phyloP scores from a whole-genome alignment of 2,113 vertebrate genomes.

The Phodopus roborovskii region DNA sequence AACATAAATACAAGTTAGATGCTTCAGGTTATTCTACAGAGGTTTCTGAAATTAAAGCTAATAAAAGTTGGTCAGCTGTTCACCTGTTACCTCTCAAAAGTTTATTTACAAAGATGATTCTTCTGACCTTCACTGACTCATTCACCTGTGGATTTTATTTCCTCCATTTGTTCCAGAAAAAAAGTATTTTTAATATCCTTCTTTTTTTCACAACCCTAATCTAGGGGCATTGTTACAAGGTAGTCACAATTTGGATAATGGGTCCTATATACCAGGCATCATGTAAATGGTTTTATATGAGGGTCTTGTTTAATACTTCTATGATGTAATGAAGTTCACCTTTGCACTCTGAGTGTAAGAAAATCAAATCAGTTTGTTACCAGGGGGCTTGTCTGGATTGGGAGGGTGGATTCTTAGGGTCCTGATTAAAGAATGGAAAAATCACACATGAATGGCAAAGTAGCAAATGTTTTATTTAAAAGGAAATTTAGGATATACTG shows the following conservation, averaged over 20 bases:
- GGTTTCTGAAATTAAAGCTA: background rate
- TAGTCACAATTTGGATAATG: conserved; percentile 13
- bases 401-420: background rate
- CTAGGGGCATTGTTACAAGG: background rate
- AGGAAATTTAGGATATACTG: background rate
- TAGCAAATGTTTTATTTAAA: background rate
- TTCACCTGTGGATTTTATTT: background rate
- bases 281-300: background rate
- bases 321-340: background rate
- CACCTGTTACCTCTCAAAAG: background rate
- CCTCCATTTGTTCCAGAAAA: background rate
- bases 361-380: background rate
- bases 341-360: background rate
- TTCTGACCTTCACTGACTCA: background rate
- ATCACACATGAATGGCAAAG: background rate
- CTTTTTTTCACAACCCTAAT: background rate
- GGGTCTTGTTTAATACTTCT: background rate
- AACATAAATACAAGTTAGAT: background rate
- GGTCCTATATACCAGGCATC: background rate
- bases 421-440: background rate
- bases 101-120: background rate
- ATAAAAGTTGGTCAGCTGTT: background rate
- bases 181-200: background rate
- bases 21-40: background rate
- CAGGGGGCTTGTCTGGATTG: background rate